Percentiles rank a stretch among this genome's conserved stretches.
Evolutionary conservation across 2,797 vertebrate species (phyloP).

Genomic region (Botia almorhae): DNA sequence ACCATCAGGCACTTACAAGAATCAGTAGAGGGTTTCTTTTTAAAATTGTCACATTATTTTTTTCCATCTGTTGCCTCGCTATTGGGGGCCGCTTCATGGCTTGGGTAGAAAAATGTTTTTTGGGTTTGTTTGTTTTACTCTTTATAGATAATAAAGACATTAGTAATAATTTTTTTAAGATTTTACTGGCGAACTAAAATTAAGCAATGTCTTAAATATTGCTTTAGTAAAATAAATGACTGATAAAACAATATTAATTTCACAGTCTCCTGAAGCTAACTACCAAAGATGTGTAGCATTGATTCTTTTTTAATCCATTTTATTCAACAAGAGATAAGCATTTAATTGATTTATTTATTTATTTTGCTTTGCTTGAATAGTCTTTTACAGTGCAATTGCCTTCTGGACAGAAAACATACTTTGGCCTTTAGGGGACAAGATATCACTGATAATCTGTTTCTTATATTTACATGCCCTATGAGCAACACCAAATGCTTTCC

Average conservation of each 20-base stretch:
- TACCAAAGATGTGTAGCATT: not conserved
- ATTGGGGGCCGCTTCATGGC: not conserved
- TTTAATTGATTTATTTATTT: not conserved
- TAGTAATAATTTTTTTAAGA: not conserved
- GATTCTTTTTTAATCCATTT: not conserved
- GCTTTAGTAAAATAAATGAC: not conserved
- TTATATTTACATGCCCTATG: conserved; percentile 61
- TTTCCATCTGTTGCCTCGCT: not conserved
- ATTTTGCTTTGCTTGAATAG: not conserved
- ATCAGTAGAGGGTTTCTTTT: not conserved
- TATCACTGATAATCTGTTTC: conserved; percentile 51
- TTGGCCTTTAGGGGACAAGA: conserved; percentile 3
- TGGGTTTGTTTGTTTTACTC: too few relatives aligned
- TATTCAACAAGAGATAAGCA: not conserved
- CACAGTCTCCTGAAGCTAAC: not conserved
- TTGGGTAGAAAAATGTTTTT: not conserved
- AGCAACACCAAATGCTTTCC: conserved; percentile 50
- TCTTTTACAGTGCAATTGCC: conserved; percentile 6
- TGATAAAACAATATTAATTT: not conserved
- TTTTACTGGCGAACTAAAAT: too few relatives aligned
- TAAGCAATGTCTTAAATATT: not conserved
- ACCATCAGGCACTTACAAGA: not conserved
- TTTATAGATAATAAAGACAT: not conserved
- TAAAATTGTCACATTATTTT: not conserved
- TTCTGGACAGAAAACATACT: conserved; percentile 24